A percentile compares a stretch with the other conserved stretches of the same genome.
Evolutionary conservation across 2,888 invertebrate genomes (phyloP).

Genomic region (Diarsia mendica): DNA sequence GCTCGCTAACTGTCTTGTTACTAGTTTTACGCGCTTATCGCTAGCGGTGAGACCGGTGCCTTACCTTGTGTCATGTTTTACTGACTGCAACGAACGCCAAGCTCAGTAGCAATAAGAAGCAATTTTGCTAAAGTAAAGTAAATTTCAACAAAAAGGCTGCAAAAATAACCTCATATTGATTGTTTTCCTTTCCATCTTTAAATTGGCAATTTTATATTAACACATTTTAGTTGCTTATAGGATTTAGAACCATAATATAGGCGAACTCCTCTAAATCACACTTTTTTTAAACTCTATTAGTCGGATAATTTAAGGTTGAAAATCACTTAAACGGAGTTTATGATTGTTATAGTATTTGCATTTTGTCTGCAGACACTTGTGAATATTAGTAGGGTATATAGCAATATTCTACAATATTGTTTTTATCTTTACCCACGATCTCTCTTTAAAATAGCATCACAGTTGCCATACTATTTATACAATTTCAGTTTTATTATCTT

Average conservation of each 20-base stretch:
- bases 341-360: background rate
- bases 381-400: constrained; percentile 1
- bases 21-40: background rate
- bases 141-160: constrained; percentile 18
- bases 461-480: constrained; percentile 53
- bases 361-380: background rate
- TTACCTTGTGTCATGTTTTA: background rate
- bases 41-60: background rate
- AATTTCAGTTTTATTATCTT: constrained; percentile 11
- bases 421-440: constrained; percentile 32
- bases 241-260: constrained; percentile 1
- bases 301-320: background rate
- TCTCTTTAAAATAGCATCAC: constrained; percentile 44
- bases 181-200: background rate
- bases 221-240: constrained; percentile 2
- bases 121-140: constrained; percentile 1
- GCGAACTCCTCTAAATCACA: background rate
- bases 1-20: background rate
- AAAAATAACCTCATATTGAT: constrained; percentile 5
- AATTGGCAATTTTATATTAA: constrained; percentile 2
- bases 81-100: constrained; percentile 5
- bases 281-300: background rate
- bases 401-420: constrained; percentile 23
- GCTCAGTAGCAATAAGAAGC: constrained; percentile 25
- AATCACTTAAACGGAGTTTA: background rate